Evolutionary conservation across 2,888 invertebrate species (phyloP).

Genomic region (Candidula unifasciata): DNA sequence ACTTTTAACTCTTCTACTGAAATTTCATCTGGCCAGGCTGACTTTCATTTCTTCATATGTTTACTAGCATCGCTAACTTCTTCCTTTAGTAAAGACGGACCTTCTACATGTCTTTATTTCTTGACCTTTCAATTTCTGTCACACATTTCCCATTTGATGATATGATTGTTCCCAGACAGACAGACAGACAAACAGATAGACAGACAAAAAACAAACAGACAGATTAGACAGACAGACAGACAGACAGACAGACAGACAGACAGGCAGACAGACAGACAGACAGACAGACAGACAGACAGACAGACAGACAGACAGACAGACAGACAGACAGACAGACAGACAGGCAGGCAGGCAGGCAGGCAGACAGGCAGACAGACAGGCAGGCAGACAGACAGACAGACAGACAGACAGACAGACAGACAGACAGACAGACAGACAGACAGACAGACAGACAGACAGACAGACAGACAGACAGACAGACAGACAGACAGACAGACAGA

Average conservation of each 20-base stretch:
- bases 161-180: no score
- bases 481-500: conserved; percentile 21
- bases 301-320: background rate
- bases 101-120: no score
- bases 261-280: no score
- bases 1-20: no score
- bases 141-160: no score
- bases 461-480: background rate
- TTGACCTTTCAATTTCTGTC: no score
- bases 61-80: no score
- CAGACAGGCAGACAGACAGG: background rate
- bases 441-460: conserved; percentile 18
- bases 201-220: background rate
- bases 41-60: no score
- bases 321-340: background rate
- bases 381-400: conserved; percentile 20
- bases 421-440: conserved; percentile 22
- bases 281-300: background rate
- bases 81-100: no score
- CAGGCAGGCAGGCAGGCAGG: background rate
- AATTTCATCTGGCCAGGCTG: no score
- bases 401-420: conserved; percentile 25
- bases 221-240: background rate
- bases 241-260: background rate
- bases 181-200: no score